Evolutionary conservation across 1,140 invertebrate species (phyloP), one percentile per base, ranked within the genome.

Genomic region (Solen grandis): DNA sequence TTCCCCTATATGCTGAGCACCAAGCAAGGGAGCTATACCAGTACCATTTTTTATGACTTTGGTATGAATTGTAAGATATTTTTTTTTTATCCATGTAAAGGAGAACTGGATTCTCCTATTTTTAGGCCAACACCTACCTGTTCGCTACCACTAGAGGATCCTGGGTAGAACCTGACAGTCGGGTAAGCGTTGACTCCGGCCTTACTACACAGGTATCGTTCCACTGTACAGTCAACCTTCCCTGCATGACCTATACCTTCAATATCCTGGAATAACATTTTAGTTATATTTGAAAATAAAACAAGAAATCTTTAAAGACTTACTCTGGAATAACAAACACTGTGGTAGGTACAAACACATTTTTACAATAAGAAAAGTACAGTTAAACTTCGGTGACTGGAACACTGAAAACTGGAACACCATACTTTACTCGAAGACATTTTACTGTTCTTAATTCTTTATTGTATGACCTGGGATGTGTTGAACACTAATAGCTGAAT

Each of bases 221-320:
- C 90, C 27, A 86, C 66, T 36, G 94, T 93, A 90, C 94, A 95
- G 88, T 95, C 93, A 1, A 95, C 84, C 90, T 93, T 94, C 13
- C 93, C 94, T 46, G 93, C 90, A 68, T 92, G 92, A 2, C 94
- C 92, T 81, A 86, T 88, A n/a, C 92, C 93, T 62, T 94, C 90
- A 36, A 95, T 82, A 84, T 90, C 88, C 94, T 95, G 83, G 14
- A 89, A 82, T 41, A 72, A 69, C 77, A n/a, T n/a, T n/a, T n/a
- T n/a, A n/a, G n/a, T n/a, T 72, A 57, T 62, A 84, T 77, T 46
- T 31, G 36, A 13, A 60, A 3, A 78, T 19, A 79, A 41, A n/a
- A n/a, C n/a, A n/a, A n/a, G n/a, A n/a, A n/a, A n/a, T n/a, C n/a
- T n/a, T n/a, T n/a, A n/a, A n/a, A n/a, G n/a, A n/a, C n/a, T n/a